Evolutionary conservation across 1,140 invertebrate genomes (phyloP).

Genomic region (Drosophila sp.): DNA sequence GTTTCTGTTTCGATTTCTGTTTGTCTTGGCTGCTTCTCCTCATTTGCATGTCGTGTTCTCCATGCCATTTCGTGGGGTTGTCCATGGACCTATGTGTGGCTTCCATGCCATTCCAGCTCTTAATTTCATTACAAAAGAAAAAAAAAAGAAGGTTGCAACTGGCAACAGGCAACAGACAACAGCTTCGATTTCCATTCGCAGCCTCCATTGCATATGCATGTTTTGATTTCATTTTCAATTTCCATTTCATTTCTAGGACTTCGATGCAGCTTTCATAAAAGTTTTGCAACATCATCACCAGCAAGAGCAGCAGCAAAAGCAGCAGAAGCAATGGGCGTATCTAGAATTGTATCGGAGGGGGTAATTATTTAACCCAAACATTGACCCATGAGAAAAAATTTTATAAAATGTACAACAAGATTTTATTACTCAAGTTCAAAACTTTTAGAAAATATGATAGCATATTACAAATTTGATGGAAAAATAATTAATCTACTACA

Average conservation of each 20-base stretch:
- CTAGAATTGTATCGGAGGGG: neutral
- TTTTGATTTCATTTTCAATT: slow-evolving; percentile 76
- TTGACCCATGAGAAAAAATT: too few species aligned
- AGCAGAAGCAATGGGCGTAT: neutral
- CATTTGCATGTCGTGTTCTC: slow-evolving; percentile 62
- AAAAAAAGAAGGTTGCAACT: neutral
- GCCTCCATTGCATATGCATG: slow-evolving; percentile 62
- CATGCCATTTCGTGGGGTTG: neutral
- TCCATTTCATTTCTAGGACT: slow-evolving; percentile 73
- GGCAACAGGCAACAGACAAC: slow-evolving; percentile 2
- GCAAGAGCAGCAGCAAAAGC: neutral
- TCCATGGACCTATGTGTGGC: slow-evolving; percentile 29
- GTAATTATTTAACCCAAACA: neutral
- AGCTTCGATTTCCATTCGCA: slow-evolving; percentile 43
- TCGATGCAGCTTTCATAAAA: slow-evolving; percentile 19
- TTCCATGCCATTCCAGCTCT: slow-evolving; percentile 13
- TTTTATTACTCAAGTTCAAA: too few species aligned
- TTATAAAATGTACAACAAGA: too few species aligned
- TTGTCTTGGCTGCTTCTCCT: slow-evolving; percentile 41
- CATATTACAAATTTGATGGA: too few species aligned
- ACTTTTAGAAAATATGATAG: too few species aligned
- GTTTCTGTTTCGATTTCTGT: neutral
- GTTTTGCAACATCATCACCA: slow-evolving; percentile 4
- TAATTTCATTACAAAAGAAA: slow-evolving; percentile 22
- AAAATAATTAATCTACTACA: too few species aligned